Conservation (phyloP, 2,113 vertebrate species). For the Neogale vison region DNA sequence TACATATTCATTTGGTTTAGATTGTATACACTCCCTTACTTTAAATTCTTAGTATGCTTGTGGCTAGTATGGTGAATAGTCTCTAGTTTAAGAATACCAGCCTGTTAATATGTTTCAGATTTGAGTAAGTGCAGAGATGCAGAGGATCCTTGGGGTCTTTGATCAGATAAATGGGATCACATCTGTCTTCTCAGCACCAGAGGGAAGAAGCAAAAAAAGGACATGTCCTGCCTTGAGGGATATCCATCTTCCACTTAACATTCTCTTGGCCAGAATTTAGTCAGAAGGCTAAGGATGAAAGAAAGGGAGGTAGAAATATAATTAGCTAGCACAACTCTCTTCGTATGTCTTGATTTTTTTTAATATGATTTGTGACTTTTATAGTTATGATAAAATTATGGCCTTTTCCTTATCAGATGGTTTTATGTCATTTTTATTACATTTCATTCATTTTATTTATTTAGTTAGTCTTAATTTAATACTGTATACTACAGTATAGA, state of each 20-base stretch:
- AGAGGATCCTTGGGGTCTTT: background rate
- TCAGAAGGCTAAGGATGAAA: background rate
- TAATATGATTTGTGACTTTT: background rate
- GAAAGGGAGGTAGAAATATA: background rate
- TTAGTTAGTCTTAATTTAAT: background rate
- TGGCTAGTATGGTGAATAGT: background rate
- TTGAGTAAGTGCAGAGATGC: background rate
- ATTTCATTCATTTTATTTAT: background rate
- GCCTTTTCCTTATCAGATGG: background rate
- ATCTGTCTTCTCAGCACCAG: background rate
- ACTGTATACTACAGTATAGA: background rate
- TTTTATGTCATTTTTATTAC: background rate
- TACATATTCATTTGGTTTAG: background rate
- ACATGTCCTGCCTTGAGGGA: background rate
- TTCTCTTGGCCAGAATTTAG: constrained; percentile 6
- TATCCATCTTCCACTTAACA: background rate
- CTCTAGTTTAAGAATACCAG: background rate
- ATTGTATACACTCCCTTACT: background rate
- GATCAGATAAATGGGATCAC: background rate
- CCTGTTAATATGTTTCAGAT: background rate
- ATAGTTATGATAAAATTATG: background rate
- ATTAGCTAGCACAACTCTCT: background rate
- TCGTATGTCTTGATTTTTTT: background rate
- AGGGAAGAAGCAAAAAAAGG: background rate
- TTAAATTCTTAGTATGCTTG: background rate